Evolutionary conservation across 2,888 invertebrate genomes (phyloP), one percentile per base, ranked within the genome.

Genomic region (Scaptodrosophila latifasciaeformis): DNA sequence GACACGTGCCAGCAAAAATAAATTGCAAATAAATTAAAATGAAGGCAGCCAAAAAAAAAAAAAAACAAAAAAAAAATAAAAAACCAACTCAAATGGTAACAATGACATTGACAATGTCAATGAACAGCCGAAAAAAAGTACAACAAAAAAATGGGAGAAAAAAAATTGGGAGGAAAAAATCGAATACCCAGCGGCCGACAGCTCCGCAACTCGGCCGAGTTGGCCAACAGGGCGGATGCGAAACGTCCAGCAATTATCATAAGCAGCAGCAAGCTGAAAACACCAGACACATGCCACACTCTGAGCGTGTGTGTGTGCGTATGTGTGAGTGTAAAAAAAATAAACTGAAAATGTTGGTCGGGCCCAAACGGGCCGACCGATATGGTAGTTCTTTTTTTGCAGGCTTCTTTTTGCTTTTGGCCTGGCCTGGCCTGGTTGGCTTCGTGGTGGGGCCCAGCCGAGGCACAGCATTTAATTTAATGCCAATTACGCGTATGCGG

Each of bases 41-140:
- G 27, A 52, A 59, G 50, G 49, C 42, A 53, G 46, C 24, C 53
- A 47, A 59, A 45, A 31, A 64, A 59, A 51, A 62, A 57, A 44
- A 49, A 52, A 59, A 46, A 45, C 49, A n/a, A 6, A n/a, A 34
- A 19, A 10, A 54, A 5, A 45, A 45, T 15, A 43, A 54, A 58
- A 57, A 54, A 50, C 49, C 44, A 55, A 61, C 59, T 54, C 50
- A 65, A 74, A 69, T 65, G 65, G 63, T 54, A 64, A 61, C 81
- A 81, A 81, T 77, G 77, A 77, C 81, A 77, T 81, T 77, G 77
- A 77, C 70, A 77, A 80, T 77, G 77, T 81, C 82, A 81, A 80
- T 72, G 67, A 77, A 80, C 63, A 63, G 37, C 58, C 63, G 7
- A 66, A 24, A 24, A 24, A 24, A 24, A 5, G 24, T 3, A 24